Conservation (phyloP, 1,140 invertebrate species). For the Alviniconcha marisindica region DNA sequence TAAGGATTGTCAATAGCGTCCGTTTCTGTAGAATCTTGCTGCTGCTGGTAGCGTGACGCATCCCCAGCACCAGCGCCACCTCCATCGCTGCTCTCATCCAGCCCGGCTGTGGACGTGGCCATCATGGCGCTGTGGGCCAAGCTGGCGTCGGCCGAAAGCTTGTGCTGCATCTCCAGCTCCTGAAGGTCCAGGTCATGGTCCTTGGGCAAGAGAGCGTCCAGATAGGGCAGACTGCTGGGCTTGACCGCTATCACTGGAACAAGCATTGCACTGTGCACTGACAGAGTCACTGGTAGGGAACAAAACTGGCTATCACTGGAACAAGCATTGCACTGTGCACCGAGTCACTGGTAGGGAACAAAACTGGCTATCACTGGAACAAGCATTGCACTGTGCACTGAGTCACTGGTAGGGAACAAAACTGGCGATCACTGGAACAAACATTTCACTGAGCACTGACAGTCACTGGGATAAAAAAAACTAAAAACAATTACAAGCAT, state of each 20-base stretch:
- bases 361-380: too few species aligned
- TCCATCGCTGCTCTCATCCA: constrained; percentile 36
- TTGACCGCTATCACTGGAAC: constrained; percentile 93
- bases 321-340: too few species aligned
- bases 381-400: too few species aligned
- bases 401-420: too few species aligned
- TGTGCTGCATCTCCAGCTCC: constrained; percentile 82
- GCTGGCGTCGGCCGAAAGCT: constrained; percentile 12
- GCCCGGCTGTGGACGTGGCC: constrained; percentile 47
- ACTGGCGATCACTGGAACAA: too few species aligned
- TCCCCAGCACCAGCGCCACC: constrained; percentile 15
- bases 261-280: too few species aligned
- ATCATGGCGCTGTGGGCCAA: neutral
- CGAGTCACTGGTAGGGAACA: too few species aligned
- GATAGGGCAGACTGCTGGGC: constrained; percentile 87
- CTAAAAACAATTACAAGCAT: too few species aligned
- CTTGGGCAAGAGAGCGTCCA: constrained; percentile 90
- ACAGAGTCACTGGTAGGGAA: too few species aligned
- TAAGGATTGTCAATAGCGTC: constrained; percentile 90
- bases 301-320: too few species aligned
- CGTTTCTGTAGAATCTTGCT: constrained; percentile 53
- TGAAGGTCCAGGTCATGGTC: constrained; percentile 97
- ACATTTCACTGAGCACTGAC: too few species aligned
- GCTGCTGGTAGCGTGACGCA: neutral
- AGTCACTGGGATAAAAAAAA: too few species aligned